Evolutionary conservation across 2,888 invertebrate genomes (phyloP).

Genomic region (Polyploca ridens): DNA sequence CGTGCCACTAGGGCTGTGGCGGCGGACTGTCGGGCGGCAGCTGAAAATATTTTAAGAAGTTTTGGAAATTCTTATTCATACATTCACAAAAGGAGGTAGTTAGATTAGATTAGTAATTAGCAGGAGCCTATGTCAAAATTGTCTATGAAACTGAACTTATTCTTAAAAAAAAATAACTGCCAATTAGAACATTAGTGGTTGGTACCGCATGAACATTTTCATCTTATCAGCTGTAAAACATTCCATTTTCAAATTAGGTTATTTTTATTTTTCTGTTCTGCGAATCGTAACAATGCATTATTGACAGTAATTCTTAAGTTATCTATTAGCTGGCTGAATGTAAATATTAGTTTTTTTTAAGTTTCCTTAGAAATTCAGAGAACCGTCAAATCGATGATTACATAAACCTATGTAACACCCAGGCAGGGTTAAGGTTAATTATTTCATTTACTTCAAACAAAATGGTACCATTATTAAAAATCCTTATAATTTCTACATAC

Average conservation of each 20-base stretch:
- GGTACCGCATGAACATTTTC: background rate
- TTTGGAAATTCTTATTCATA: background rate
- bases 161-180: no score
- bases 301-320: background rate
- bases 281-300: background rate
- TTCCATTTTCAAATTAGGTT: background rate
- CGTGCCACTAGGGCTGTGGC: constrained; percentile 81
- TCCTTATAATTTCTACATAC: constrained; percentile 69
- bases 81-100: no score
- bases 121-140: no score
- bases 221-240: background rate
- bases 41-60: constrained; percentile 49
- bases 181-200: background rate
- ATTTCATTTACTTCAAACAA: constrained; percentile 21
- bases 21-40: constrained; percentile 72
- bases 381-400: constrained; percentile 76
- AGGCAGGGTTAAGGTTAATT: constrained; percentile 57
- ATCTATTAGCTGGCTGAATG: background rate
- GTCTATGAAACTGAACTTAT: background rate
- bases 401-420: constrained; percentile 72
- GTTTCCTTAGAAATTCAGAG: constrained; percentile 30
- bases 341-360: constrained; percentile 24
- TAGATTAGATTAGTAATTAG: no score
- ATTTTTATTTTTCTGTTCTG: background rate
- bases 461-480: constrained; percentile 14